A percentile compares a stretch with the other conserved stretches of the same genome.
Conservation (phyloP, 2,797 vertebrate species). For the Amblyraja radiata region DNA sequence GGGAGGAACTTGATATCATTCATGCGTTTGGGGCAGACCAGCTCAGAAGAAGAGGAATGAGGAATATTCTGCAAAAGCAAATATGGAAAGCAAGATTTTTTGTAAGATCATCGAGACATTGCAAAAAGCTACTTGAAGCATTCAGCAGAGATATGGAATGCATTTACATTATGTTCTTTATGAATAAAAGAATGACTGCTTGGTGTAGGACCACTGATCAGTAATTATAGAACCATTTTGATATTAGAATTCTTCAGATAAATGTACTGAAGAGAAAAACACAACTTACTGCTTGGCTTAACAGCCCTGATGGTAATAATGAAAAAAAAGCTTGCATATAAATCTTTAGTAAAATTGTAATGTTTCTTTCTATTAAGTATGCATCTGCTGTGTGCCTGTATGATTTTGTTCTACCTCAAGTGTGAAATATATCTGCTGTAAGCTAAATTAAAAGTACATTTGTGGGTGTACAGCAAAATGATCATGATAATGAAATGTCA, state of each 20-base stretch:
- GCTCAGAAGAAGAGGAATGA: neutral
- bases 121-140: neutral
- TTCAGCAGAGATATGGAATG: neutral
- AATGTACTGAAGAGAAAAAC: conserved; percentile 31
- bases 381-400: conserved; percentile 1
- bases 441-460: conserved; percentile 79
- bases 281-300: conserved; percentile 32
- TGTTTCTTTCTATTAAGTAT: conserved; percentile 35
- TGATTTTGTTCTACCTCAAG: conserved; percentile 35
- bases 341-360: conserved; percentile 35
- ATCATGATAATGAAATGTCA: conserved; percentile 80
- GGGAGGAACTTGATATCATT: neutral
- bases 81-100: neutral
- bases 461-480: conserved; percentile 79
- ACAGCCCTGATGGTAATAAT: conserved; percentile 16
- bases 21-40: neutral
- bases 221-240: conserved; percentile 29
- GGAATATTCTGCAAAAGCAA: neutral
- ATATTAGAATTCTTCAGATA: conserved; percentile 34
- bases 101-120: neutral
- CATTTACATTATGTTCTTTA: neutral
- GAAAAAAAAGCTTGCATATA: conserved; percentile 28
- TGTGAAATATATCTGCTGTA: conserved; percentile 62
- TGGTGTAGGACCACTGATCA: conserved; percentile 18
- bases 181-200: conserved; percentile 3